Evolutionary conservation across 2,113 vertebrate species (phyloP).

Genomic region (Seriola quinqueradiata): DNA sequence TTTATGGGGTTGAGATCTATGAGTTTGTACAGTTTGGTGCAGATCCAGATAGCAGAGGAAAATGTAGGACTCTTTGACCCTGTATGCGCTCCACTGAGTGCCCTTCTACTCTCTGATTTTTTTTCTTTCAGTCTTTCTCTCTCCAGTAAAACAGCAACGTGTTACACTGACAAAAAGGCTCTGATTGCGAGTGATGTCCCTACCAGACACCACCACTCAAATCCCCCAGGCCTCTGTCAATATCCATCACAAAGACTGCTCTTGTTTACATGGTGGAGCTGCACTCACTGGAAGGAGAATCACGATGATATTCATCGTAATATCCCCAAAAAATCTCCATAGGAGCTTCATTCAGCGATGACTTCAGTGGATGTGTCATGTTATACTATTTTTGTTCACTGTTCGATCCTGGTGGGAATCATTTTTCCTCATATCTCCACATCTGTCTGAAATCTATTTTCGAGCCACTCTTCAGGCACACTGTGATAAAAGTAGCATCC

Average conservation of each 20-base stretch:
- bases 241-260: conserved; percentile 66
- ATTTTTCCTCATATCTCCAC: background rate
- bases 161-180: conserved; percentile 57
- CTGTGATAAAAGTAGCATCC: background rate
- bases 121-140: background rate
- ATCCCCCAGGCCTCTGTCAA: conserved; percentile 44
- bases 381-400: background rate
- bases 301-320: too few relatives aligned
- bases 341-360: too few relatives aligned
- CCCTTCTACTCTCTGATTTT: too few relatives aligned
- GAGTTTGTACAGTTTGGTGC: too few relatives aligned
- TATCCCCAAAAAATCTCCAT: too few relatives aligned
- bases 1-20: too few relatives aligned
- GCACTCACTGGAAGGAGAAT: conserved; percentile 17
- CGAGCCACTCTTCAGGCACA: background rate
- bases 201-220: conserved; percentile 62
- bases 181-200: conserved; percentile 72
- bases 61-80: too few relatives aligned
- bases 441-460: conserved; percentile 8
- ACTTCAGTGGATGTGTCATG: too few relatives aligned
- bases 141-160: conserved; percentile 26
- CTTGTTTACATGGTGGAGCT: conserved; percentile 57
- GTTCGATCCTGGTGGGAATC: background rate
- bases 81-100: too few relatives aligned
- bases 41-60: too few relatives aligned